Evolutionary conservation across 2,113 vertebrate genomes (phyloP).

Genomic region (Psophia crepitans): DNA sequence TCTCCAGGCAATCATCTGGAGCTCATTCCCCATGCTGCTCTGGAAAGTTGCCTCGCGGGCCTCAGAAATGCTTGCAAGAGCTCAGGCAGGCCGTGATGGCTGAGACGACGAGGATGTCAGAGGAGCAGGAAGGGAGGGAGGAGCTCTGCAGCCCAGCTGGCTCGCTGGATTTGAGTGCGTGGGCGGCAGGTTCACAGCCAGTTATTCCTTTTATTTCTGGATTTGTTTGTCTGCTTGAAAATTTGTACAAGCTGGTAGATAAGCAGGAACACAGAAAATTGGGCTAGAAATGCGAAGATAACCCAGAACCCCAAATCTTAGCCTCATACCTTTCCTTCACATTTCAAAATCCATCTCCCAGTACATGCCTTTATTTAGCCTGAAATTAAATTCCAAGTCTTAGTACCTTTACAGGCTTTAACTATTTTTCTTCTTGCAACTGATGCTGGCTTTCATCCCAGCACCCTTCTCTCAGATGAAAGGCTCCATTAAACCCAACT

Average conservation of each 20-base stretch:
- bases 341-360: neutral
- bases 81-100: neutral
- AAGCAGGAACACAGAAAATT: neutral
- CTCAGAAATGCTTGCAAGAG: neutral
- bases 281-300: neutral
- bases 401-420: neutral
- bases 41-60: neutral
- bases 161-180: neutral
- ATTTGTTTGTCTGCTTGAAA: neutral
- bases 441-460: neutral
- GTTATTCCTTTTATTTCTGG: conserved; percentile 24
- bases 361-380: neutral
- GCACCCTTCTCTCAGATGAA: neutral
- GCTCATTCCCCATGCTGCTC: neutral
- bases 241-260: neutral
- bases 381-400: neutral
- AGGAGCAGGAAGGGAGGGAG: neutral
- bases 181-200: neutral
- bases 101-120: neutral
- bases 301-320: neutral
- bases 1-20: neutral
- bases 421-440: neutral
- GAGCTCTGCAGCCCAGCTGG: neutral
- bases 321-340: neutral
- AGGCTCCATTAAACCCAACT: neutral